Evolutionary conservation across 2,888 invertebrate species (phyloP).

Genomic region (Apotomis betuletana): DNA sequence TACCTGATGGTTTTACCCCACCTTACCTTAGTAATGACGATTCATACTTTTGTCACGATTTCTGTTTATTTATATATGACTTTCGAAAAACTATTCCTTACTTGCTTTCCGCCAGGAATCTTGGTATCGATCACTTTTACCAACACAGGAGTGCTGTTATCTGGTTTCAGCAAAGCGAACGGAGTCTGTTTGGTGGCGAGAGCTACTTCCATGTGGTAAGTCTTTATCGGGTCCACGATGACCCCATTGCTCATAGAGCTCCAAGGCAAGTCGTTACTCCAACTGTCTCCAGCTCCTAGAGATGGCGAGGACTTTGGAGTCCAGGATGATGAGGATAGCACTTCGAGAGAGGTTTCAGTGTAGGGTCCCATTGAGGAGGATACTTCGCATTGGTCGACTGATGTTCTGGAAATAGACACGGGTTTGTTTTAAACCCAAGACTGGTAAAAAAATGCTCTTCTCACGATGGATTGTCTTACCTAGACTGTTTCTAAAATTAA

Average conservation of each 20-base stretch:
- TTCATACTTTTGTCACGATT: too few species aligned
- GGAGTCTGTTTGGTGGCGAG: constrained; percentile 86
- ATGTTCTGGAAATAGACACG: constrained; percentile 51
- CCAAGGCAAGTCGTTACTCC: constrained; percentile 54
- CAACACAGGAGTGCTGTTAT: constrained; percentile 86
- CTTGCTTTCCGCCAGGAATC: constrained; percentile 78
- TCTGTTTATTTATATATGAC: too few species aligned
- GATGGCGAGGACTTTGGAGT: constrained; percentile 47
- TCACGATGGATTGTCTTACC: too few species aligned
- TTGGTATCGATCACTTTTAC: constrained; percentile 86
- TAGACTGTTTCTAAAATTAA: too few species aligned
- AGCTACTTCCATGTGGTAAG: constrained; percentile 87
- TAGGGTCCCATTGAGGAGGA: constrained; percentile 71
- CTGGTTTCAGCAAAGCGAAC: constrained; percentile 87
- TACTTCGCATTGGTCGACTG: constrained; percentile 69
- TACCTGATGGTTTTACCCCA: too few species aligned
- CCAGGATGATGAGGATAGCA: constrained; percentile 52
- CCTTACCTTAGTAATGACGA: too few species aligned
- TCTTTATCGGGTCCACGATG: constrained; percentile 88
- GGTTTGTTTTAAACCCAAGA: too few species aligned
- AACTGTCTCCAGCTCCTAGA: constrained; percentile 51
- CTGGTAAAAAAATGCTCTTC: too few species aligned
- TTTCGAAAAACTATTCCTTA: constrained; percentile 45
- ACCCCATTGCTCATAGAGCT: constrained; percentile 76
- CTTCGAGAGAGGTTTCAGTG: constrained; percentile 53